Conservation (phyloP, 2,113 vertebrate genomes). For the Myotis lucifugus region DNA sequence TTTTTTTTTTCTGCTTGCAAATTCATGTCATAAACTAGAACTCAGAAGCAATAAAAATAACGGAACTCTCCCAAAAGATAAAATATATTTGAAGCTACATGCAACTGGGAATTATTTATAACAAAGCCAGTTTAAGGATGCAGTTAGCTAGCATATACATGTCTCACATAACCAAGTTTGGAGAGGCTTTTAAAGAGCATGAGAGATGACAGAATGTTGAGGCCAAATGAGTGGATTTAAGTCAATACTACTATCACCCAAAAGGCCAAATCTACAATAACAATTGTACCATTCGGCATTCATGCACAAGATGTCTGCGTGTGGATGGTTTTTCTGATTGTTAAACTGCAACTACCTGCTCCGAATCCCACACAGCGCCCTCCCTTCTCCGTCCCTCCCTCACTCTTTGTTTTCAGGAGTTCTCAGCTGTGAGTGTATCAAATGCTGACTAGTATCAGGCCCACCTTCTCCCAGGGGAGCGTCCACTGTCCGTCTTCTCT, state of each 20-base stretch:
- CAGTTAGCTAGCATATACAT: background rate
- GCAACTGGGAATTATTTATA: conserved; percentile 65
- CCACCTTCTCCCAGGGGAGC: conserved; percentile 64
- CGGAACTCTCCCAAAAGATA: conserved; percentile 51
- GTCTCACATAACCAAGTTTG: conserved; percentile 19
- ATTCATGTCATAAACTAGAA: conserved; percentile 49
- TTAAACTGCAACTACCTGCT: conserved; percentile 63
- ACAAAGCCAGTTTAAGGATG: conserved; percentile 38
- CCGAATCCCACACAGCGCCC: conserved; percentile 80
- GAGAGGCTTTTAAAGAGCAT: conserved; percentile 23
- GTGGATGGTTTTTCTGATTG: conserved; percentile 79
- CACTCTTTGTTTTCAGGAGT: conserved; percentile 73
- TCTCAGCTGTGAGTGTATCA: conserved; percentile 69
- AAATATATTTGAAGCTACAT: conserved; percentile 36
- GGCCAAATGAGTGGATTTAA: background rate
- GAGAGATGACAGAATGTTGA: conserved; percentile 1
- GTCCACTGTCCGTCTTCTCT: background rate
- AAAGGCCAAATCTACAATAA: conserved; percentile 35
- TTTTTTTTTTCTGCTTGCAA: conserved; percentile 47
- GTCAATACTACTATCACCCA: background rate
- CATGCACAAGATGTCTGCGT: conserved; percentile 1
- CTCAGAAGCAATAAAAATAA: conserved; percentile 67
- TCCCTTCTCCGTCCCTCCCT: background rate
- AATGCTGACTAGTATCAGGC: background rate
- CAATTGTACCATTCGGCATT: background rate